Evolutionary conservation across 2,113 vertebrate species (phyloP), one percentile per base, ranked within the genome.

Genomic region (Fregetta grallaria): DNA sequence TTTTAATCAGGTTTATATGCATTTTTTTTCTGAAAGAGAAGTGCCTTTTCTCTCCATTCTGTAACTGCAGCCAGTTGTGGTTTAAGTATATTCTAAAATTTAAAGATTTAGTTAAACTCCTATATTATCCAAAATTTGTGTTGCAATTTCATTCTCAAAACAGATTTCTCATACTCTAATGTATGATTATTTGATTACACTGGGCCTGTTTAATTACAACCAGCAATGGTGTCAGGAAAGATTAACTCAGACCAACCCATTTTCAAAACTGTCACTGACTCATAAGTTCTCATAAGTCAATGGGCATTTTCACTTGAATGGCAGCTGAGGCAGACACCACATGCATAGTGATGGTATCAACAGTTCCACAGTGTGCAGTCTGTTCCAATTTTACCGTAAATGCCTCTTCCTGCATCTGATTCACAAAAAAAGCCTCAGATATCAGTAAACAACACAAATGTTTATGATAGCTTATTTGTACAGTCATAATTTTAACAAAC

Each of bases 401-500:
- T 73, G 38, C 3, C 62, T 82, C 44, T 88, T 91, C 19, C 49
- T 92, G 36, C 27, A 92, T 70, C 89, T 65, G 45, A 83, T 80
- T 47, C 34, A 56, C 25, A 30, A 58, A 56, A 38, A 88, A 86
- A 92, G 7, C 10, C 15, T 66, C 49, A 56, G 12, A 18, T 53
- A 88, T 15, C 30, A 70, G 23, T 49, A 76, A 92, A 68, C 19
- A 62, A 70, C 52, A 83, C 25, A 86, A 76, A 70, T 52, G 16
- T 73, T 91, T 61, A 63, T 87, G 27, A 86, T 62, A 78, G 2
- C 19, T 30, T 94, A 47, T 86, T 93, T 79, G 4, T 82, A 68
- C n/a, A 86, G 30, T 21, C 26, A 92, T 88, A 63, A 81, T 90
- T 96, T 76, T 49, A 90, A 94, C 70, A 91, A 76, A 76, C 14